Evolutionary conservation across 2,797 vertebrate species (phyloP).

Genomic region (Sciurus carolinensis): DNA sequence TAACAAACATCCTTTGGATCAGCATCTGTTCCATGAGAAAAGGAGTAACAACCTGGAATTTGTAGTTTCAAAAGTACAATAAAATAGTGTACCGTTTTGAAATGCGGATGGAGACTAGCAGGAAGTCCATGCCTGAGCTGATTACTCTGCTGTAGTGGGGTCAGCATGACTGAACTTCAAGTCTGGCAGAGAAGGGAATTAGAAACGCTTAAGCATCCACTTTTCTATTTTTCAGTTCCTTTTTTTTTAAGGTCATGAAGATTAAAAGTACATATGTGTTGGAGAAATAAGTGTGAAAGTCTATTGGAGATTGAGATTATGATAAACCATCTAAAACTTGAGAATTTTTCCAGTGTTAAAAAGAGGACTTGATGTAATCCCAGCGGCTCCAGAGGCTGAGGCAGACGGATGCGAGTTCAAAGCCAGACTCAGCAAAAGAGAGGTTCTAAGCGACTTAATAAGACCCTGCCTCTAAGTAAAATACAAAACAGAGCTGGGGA

Average conservation of each 20-base stretch:
- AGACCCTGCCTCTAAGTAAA: too few species aligned
- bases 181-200: not conserved
- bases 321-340: not conserved
- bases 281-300: not conserved
- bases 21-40: not conserved
- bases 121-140: not conserved
- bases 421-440: too few species aligned
- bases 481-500: too few species aligned
- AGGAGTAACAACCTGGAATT: not conserved
- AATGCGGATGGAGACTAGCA: not conserved
- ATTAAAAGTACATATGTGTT: not conserved
- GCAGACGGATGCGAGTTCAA: too few species aligned
- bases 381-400: too few species aligned
- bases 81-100: not conserved
- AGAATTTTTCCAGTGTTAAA: not conserved
- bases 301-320: not conserved
- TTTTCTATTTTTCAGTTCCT: not conserved
- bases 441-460: too few species aligned
- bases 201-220: not conserved
- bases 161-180: not conserved
- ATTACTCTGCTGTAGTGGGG: not conserved
- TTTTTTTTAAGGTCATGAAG: not conserved
- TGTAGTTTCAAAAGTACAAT: not conserved
- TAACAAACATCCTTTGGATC: conserved; percentile 11
- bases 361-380: not conserved